Evolutionary conservation across 2,797 vertebrate species (phyloP), one percentile per base, ranked within the genome.

Genomic region (Tolypeutes matacus): DNA sequence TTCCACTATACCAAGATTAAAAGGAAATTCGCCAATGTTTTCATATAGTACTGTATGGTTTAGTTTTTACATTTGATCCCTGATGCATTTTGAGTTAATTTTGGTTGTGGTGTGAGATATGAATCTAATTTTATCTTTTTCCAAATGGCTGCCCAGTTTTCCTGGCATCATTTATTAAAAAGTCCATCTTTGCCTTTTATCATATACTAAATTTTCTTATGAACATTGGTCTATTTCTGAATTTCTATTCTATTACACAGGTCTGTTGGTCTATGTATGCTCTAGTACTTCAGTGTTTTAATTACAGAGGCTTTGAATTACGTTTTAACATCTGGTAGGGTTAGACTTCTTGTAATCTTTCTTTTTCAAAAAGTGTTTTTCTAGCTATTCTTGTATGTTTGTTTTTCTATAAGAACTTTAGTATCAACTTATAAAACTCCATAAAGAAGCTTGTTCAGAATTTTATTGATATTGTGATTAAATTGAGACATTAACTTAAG

Each of bases 161-260:
- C 23, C 73, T 58, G 73, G 31, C 34, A 78, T 86, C 42, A 25
- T 15, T 78, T 83, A 73, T 56, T 70, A 46, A 39, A 46, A 75
- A n/a, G 7, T 72, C n/a, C 7, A 31, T 56, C 25, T 94, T 77
- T 94, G 15, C 42, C 51, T 76, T 91, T 83, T 83, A 84, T 83
- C 72, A 8, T 67, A 81, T 70, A 51, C 7, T 36, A 62, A 56
- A 75, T 70, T 65, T 88, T 46, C 58, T 80, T 12, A 51, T 64
- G 34, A 93, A 75, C 51, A 69, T 93, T 64, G 14, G 21, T 67
- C 53, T 72, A 49, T 69, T 72, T 78, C 17, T 58, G 8, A 62
- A 34, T 77, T 87, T 95, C 42, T 34, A 14, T 80, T 90, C 34
- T 39, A 15, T 2, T 49, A 27, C 34, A n/a, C 51, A 64, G n/a